Base-by-base conservation (phyloP, 2,888 invertebrate genomes). In the Pycnomerus fuliginosus region DNA sequence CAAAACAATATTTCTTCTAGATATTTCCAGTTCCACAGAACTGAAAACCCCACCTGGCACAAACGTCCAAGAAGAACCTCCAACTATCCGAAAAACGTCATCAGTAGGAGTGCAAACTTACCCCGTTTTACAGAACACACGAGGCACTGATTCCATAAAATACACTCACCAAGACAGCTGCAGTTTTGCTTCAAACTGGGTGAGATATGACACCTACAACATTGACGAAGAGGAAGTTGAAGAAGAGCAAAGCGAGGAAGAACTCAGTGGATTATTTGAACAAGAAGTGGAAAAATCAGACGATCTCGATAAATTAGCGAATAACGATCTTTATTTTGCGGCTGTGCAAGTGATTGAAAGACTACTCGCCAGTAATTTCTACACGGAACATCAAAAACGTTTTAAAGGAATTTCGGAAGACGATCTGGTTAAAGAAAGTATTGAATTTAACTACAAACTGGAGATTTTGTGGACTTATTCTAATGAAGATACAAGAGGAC, bases 101-200 rank as follows among this genome's bases (percentile, higher is more conserved):
- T 70, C 76, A n/a, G 78, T 82, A 4, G 87, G 85, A 67, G 80
- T 84, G 0, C 89, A 90, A 71, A 89, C 88, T 0, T 69, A 75
- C 17, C 74, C 73, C 27, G 68, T 74, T 16, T 71, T 85, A 3
- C 74, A 74, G 7, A 89, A 88, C 66, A 76, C 82, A 0, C 74
- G 85, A 8, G 77, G 80, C 42, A 84, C 85, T 0, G 75, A 81
- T 16, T 77, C 82, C 0, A 74, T 75, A 1, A 71, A 76, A 14
- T 30, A 28, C 10, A 17, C 16, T 4, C 22, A 3, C 11, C 39
- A 80, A 76, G 80, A 84, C 58, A 76, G 76, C 2, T 74, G 75
- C 1, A 76, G 82, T 0, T 85, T 83, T 62, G 87, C 86, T 0
- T 87, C 87, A 0, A 76, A 82, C 60, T 90, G 87, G 80, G 85